These are phyloP conservation scores for Cairina moschata DNA, from an alignment of 2,113 vertebrate species.

Conservation along the genomic window DNA sequence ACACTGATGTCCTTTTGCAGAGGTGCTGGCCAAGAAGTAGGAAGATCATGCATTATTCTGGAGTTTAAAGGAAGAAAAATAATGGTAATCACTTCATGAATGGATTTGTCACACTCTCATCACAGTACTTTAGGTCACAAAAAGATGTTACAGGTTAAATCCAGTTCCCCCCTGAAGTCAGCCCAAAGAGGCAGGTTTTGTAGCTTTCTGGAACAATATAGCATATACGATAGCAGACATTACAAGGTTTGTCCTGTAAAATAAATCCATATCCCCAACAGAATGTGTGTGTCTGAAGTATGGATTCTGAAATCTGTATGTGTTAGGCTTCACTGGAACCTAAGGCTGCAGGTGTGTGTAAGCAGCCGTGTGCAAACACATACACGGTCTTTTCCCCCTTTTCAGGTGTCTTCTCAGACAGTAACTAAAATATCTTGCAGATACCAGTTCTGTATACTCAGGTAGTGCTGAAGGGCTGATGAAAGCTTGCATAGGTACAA, in stretches of 20 bases:
- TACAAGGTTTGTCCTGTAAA: background rate
- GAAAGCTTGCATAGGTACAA: background rate
- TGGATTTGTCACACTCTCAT: background rate
- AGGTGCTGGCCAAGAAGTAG: constrained; percentile 97
- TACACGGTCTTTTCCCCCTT: background rate
- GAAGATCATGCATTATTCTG: constrained; percentile 96
- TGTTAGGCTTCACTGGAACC: background rate
- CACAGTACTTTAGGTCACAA: rapidly evolving
- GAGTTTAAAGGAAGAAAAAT: constrained; percentile 99
- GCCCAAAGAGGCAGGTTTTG: background rate
- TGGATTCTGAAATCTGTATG: background rate
- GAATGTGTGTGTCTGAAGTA: background rate
- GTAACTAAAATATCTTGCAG: background rate
- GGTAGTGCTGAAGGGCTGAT: background rate
- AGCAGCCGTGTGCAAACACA: background rate
- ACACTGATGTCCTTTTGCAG: constrained; percentile 70
- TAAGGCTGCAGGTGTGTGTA: background rate
- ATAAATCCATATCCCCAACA: background rate
- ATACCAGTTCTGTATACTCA: background rate
- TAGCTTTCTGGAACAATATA: background rate
- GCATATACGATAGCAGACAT: rapidly evolving
- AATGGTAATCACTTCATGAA: constrained; percentile 82
- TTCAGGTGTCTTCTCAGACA: background rate
- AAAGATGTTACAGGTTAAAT: background rate
- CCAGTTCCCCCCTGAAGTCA: background rate